phyloP scores from a whole-genome alignment of 2,113 vertebrate genomes.

The Archocentrus centrarchus region DNA sequence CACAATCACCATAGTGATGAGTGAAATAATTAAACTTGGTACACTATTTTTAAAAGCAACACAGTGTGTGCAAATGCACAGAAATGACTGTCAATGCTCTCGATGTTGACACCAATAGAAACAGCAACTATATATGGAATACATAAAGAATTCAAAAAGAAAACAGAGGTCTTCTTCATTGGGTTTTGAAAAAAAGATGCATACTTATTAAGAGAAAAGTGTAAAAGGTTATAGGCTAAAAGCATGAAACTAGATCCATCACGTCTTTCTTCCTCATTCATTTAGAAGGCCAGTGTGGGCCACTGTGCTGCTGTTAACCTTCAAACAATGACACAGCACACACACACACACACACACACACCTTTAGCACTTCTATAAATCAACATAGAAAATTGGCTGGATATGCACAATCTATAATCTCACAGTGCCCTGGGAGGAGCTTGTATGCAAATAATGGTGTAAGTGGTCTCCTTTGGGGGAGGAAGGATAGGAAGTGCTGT shows the following conservation, averaged over 20 bases:
- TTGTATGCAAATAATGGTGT: slow-evolving; percentile 43
- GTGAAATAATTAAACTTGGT: neutral
- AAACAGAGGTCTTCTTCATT: neutral
- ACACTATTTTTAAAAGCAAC: neutral
- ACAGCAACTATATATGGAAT: neutral
- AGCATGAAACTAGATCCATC: slow-evolving; percentile 5
- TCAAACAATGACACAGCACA: slow-evolving; percentile 57
- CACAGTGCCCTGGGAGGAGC: slow-evolving; percentile 26
- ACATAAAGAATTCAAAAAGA: neutral
- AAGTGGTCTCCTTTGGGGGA: slow-evolving; percentile 33
- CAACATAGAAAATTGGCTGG: slow-evolving; percentile 49
- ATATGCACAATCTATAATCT: slow-evolving; percentile 49
- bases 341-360: neutral
- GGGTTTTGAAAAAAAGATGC: neutral
- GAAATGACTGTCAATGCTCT: neutral
- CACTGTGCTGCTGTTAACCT: slow-evolving; percentile 48
- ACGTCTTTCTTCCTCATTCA: slow-evolving; percentile 5
- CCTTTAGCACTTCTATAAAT: slow-evolving; percentile 47
- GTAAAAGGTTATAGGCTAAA: neutral
- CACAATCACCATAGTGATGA: neutral
- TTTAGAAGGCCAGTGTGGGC: slow-evolving; percentile 23
- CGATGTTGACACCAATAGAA: neutral
- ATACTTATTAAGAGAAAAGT: neutral
- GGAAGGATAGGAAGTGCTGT: neutral
- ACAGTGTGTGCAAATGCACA: neutral